These are phyloP conservation scores for Melanotaenia parkinsoni DNA, from an alignment of 2,797 vertebrate species.

Conservation along the genomic window DNA sequence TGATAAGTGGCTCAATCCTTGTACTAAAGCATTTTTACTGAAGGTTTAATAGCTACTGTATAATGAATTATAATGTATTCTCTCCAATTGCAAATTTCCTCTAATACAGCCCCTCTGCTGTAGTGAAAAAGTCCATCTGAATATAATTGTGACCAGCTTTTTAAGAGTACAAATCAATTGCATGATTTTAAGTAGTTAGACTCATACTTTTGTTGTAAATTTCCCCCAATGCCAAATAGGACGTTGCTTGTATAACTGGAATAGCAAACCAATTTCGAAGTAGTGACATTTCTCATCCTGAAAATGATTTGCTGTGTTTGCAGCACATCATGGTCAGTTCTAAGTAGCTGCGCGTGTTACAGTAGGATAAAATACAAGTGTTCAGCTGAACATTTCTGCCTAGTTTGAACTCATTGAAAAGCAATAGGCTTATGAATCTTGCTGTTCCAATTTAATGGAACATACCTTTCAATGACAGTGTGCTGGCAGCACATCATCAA, in stretches of 20 bases:
- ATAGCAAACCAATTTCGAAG: conserved; percentile 72
- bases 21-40: conserved; percentile 85
- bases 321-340: conserved; percentile 67
- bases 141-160: conserved; percentile 84
- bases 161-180: conserved; percentile 84
- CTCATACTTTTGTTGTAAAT: conserved; percentile 74
- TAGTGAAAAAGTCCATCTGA: conserved; percentile 76
- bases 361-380: conserved; percentile 61
- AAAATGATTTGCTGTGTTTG: conserved; percentile 71
- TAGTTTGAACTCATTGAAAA: conserved; percentile 76
- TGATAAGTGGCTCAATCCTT: conserved; percentile 88
- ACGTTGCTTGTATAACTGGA: conserved; percentile 60
- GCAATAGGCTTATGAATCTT: conserved; percentile 77
- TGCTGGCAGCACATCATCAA: conserved; percentile 78
- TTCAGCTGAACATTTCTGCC: conserved; percentile 69
- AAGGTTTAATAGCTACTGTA: conserved; percentile 86
- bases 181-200: conserved; percentile 81
- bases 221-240: conserved; percentile 72
- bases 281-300: conserved; percentile 52
- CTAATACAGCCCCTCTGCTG: conserved; percentile 76
- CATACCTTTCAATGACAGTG: conserved; percentile 77
- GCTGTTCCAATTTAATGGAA: conserved; percentile 83
- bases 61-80: conserved; percentile 90
- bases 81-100: conserved; percentile 84
- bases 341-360: conserved; percentile 69